These are phyloP conservation scores for Xylota sylvarum DNA, from an alignment of 2,888 invertebrate species.

Conservation along the genomic window DNA sequence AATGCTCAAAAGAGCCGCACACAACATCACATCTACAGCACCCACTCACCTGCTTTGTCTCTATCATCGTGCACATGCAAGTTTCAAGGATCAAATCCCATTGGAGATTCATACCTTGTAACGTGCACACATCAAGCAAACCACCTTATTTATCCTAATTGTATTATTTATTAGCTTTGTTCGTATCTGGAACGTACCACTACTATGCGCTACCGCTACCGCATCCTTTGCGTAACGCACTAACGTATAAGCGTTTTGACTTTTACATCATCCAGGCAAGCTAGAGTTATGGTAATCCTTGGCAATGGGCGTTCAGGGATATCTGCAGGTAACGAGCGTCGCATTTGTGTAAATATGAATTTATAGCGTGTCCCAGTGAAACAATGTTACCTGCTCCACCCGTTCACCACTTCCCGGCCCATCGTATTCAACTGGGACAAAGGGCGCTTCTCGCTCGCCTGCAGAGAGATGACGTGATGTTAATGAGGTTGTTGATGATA, in stretches of 20 bases:
- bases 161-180: conserved; percentile 67
- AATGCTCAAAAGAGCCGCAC: neutral
- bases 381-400: neutral
- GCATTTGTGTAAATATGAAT: conserved; percentile 71
- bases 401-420: neutral
- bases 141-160: conserved; percentile 65
- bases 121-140: neutral
- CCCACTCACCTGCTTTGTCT: neutral
- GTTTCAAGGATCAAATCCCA: conserved; percentile 30
- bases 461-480: conserved; percentile 43
- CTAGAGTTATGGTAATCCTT: conserved; percentile 66
- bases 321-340: conserved; percentile 62
- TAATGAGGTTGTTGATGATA: conserved; percentile 60
- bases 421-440: conserved; percentile 40
- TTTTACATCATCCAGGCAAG: conserved; percentile 14
- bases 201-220: conserved; percentile 8
- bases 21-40: neutral
- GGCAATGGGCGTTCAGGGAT: conserved; percentile 62
- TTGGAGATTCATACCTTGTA: conserved; percentile 8
- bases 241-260: conserved; percentile 26
- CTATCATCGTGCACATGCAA: neutral
- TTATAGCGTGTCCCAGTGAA: conserved; percentile 56
- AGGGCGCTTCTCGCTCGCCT: conserved; percentile 17
- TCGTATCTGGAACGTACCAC: conserved; percentile 47
- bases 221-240: conserved; percentile 20